Base-by-base conservation (phyloP, 2,888 invertebrate genomes). In the Cosmia pyralina region DNA sequence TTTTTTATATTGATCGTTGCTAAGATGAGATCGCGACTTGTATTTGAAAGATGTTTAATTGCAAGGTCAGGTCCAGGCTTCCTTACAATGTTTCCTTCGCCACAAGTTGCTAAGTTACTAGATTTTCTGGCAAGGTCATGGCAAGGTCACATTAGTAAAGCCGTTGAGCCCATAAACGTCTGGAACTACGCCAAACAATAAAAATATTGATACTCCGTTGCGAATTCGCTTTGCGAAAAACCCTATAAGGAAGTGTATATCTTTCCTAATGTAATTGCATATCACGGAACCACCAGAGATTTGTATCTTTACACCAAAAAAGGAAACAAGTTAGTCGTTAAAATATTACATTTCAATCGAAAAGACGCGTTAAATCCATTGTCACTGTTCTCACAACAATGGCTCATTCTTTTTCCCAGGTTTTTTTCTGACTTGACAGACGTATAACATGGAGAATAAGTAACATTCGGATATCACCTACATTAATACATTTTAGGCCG, bases 401-500 rank as follows among this genome's bases (percentile, higher is more conserved):
- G 4, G 6, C 4, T 66, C 53, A 69, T 76, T 0, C 2, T 70
- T 28, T 74, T 28, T 74, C 15, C 15, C 3, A 10, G 0, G 5
- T 38, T 69, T 79, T 68, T 41, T 74, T 58, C 34, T 65, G 34
- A 22, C 57, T 66, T 69, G 63, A 75, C 60, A 69, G 11, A 28
- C 50, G 5, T 38, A 38, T 34, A 63, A 48, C 44, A 63, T 55
- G 41, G 38, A 69, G 63, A 72, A 84, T 73, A 75, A 75, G 82
- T 82, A 74, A 67, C 69, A 60, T 70, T 66, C 63, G 76, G 75
- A 78, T 84, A 81, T 83, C 70, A 80, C 65, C 10, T 17, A 64
- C 82, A 82, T 85, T 86, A 82, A 80, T 86, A 80, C 38, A 66
- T 63, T 75, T 83, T 69, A 71, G 34, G 79, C 19, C 69, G 50